These are phyloP conservation scores for Melanophora roralis DNA, from an alignment of 2,888 invertebrate genomes.

Conservation along the genomic window DNA sequence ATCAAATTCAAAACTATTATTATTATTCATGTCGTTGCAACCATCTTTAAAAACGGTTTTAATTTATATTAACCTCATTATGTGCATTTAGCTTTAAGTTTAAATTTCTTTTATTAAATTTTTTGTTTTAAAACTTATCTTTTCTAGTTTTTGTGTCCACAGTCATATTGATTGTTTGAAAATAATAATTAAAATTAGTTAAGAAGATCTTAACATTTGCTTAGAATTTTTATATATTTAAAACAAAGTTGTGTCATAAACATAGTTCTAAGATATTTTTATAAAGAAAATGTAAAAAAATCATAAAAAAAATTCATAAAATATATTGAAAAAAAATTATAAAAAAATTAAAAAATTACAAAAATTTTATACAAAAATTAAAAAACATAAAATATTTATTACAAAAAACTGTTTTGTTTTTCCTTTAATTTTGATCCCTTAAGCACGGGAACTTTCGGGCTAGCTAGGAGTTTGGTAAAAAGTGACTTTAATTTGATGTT, in stretches of 20 bases:
- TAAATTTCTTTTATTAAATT: constrained; percentile 21
- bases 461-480: no score
- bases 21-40: neutral
- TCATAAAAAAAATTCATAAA: neutral
- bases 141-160: constrained; percentile 50
- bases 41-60: constrained; percentile 20
- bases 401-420: no score
- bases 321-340: constrained; percentile 32
- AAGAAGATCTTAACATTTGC: no score
- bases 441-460: no score
- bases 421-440: no score
- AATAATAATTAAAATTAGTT: constrained; percentile 22
- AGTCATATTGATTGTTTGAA: constrained; percentile 72
- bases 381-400: no score
- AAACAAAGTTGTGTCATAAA: constrained; percentile 35
- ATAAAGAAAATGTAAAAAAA: constrained; percentile 29
- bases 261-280: constrained; percentile 35
- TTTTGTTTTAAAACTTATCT: constrained; percentile 33
- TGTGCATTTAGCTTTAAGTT: constrained; percentile 49
- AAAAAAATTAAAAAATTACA: constrained; percentile 8
- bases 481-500: no score
- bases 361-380: neutral
- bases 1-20: neutral
- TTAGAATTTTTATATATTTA: constrained; percentile 11
- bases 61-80: constrained; percentile 20